Percentiles rank a stretch among this genome's conserved stretches.
Evolutionary conservation across 2,888 invertebrate species (phyloP).

Genomic region (Epirrhoe tristata): DNA sequence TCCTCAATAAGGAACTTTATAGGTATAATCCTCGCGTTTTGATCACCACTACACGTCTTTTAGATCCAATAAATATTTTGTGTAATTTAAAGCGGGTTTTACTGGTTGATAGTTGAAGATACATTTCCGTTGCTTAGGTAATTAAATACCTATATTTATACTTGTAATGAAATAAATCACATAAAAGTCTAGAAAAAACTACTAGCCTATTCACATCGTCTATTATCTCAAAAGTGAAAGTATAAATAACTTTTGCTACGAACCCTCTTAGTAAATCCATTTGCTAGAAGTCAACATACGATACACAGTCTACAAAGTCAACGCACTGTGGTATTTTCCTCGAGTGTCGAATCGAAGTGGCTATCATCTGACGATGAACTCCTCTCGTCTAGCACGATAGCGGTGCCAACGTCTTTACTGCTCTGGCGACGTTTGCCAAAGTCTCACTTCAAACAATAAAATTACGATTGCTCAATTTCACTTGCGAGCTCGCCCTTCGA

Average conservation of each 20-base stretch:
- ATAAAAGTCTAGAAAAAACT: slow-evolving; percentile 40
- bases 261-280: slow-evolving; percentile 38
- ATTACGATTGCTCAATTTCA: slow-evolving; percentile 30
- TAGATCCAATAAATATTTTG: not conserved
- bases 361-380: slow-evolving; percentile 60
- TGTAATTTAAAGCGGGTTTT: not conserved
- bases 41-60: slow-evolving; percentile 11
- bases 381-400: slow-evolving; percentile 56
- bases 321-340: slow-evolving; percentile 57
- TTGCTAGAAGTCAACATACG: slow-evolving; percentile 47
- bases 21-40: slow-evolving; percentile 18
- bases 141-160: not conserved
- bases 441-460: slow-evolving; percentile 43
- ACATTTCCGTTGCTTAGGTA: not conserved
- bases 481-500: slow-evolving; percentile 25
- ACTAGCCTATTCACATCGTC: slow-evolving; percentile 46
- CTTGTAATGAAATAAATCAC: slow-evolving; percentile 5
- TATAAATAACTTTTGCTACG: slow-evolving; percentile 49
- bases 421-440: slow-evolving; percentile 51
- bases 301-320: slow-evolving; percentile 52
- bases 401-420: slow-evolving; percentile 75
- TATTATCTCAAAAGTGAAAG: slow-evolving; percentile 52
- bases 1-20: slow-evolving; percentile 22
- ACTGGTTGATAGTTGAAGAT: not conserved
- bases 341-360: slow-evolving; percentile 49